Evolutionary conservation across 1,140 invertebrate species (phyloP).

Genomic region (Stenopsyche tienmushanensis): DNA sequence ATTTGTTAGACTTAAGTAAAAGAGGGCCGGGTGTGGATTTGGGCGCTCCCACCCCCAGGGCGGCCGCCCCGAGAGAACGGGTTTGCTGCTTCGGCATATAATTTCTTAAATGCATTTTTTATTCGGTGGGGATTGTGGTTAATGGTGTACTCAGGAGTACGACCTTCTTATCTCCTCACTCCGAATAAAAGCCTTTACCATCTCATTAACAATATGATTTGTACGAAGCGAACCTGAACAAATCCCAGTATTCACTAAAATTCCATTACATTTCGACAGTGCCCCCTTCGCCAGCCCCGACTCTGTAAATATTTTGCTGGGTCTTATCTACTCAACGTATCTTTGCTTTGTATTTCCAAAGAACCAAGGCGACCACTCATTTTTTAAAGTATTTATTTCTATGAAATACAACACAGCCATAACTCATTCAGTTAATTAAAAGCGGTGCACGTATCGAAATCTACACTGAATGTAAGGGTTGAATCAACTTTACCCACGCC

Average conservation of each 20-base stretch:
- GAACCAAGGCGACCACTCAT: too few relatives aligned
- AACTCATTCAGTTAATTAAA: too few relatives aligned
- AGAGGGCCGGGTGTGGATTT: background rate
- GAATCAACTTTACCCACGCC: too few relatives aligned
- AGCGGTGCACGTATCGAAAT: too few relatives aligned
- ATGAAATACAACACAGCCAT: too few relatives aligned
- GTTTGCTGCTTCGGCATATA: constrained; percentile 29
- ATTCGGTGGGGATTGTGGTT: constrained; percentile 26
- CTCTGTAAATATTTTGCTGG: too few relatives aligned
- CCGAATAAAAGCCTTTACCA: background rate
- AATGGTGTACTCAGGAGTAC: background rate
- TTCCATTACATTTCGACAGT: background rate
- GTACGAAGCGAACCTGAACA: background rate
- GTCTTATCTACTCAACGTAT: too few relatives aligned
- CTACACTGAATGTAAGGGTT: too few relatives aligned
- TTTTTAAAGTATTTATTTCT: too few relatives aligned
- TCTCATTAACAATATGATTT: background rate
- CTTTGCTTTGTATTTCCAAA: too few relatives aligned
- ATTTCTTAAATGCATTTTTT: constrained; percentile 40
- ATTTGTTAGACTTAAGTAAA: constrained; percentile 26
- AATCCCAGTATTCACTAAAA: background rate
- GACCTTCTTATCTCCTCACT: background rate
- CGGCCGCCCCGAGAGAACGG: background rate
- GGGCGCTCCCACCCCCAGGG: background rate
- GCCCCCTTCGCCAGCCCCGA: too few relatives aligned